phyloP scores from a whole-genome alignment of 2,797 vertebrate genomes.

The Mormyrus hasselquistii region DNA sequence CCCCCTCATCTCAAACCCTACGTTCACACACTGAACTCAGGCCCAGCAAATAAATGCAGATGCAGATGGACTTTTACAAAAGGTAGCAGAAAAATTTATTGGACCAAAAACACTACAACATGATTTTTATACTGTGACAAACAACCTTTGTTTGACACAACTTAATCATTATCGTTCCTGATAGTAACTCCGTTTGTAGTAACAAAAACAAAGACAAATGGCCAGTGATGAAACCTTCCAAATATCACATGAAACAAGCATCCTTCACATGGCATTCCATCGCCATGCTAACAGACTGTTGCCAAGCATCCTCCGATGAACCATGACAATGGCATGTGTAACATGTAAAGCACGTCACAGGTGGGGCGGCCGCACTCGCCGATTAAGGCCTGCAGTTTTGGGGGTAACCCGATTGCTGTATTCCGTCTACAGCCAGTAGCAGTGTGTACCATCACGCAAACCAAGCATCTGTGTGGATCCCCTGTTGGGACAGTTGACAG shows the following conservation, averaged over 20 bases:
- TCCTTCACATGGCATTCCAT: neutral
- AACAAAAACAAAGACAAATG: neutral
- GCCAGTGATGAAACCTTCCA: neutral
- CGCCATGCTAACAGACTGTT: neutral
- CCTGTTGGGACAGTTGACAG: neutral
- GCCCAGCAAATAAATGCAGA: neutral
- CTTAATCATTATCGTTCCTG: neutral
- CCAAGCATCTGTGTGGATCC: neutral
- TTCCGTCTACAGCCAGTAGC: neutral
- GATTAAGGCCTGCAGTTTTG: neutral
- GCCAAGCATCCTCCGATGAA: neutral
- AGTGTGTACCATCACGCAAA: neutral
- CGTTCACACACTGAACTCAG: neutral
- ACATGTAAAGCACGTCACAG: neutral
- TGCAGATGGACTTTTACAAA: neutral
- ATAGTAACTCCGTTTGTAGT: neutral
- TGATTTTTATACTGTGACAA: neutral
- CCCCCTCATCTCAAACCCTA: neutral
- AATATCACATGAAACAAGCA: neutral
- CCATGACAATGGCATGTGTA: neutral
- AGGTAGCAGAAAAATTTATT: neutral
- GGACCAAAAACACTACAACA: neutral
- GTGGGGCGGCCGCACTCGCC: neutral
- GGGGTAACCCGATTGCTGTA: neutral
- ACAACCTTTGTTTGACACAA: neutral